These are phyloP conservation scores for Passer montanus DNA, from an alignment of 2,113 vertebrate species.

Conservation along the genomic window DNA sequence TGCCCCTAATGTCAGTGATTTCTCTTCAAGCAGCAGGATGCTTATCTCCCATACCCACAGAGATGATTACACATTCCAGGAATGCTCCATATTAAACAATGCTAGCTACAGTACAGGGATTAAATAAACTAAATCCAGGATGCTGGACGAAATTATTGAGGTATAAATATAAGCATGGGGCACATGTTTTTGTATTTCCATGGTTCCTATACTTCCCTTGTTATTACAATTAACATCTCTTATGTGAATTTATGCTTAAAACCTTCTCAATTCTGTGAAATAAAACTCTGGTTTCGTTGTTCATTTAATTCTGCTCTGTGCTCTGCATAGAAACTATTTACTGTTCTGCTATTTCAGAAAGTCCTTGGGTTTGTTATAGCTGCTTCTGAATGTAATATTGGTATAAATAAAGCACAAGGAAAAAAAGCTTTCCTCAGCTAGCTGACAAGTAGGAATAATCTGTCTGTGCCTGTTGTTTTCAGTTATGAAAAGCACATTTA, in stretches of 20 bases:
- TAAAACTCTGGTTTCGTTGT: background rate
- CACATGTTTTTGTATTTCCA: background rate
- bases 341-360: slow-evolving; percentile 31
- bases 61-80: background rate
- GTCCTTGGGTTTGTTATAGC: slow-evolving; percentile 31
- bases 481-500: slow-evolving; percentile 62
- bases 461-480: slow-evolving; percentile 66
- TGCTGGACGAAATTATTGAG: background rate
- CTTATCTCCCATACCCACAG: accelerated
- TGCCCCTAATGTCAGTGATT: background rate
- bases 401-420: slow-evolving; percentile 51
- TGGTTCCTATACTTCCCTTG: background rate
- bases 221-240: background rate
- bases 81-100: slow-evolving; percentile 22
- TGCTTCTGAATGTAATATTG: slow-evolving; percentile 33
- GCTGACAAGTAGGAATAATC: slow-evolving; percentile 63
- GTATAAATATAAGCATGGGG: background rate
- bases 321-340: slow-evolving; percentile 12
- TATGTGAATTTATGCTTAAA: slow-evolving; percentile 3
- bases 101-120: background rate
- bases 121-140: slow-evolving; percentile 25
- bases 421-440: slow-evolving; percentile 52
- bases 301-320: background rate
- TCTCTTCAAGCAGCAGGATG: background rate
- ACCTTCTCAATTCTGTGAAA: background rate